A percentile compares a stretch with the other conserved stretches of the same genome.
Conservation (phyloP, 1,140 invertebrate species). For the Bradysia coprophila region DNA sequence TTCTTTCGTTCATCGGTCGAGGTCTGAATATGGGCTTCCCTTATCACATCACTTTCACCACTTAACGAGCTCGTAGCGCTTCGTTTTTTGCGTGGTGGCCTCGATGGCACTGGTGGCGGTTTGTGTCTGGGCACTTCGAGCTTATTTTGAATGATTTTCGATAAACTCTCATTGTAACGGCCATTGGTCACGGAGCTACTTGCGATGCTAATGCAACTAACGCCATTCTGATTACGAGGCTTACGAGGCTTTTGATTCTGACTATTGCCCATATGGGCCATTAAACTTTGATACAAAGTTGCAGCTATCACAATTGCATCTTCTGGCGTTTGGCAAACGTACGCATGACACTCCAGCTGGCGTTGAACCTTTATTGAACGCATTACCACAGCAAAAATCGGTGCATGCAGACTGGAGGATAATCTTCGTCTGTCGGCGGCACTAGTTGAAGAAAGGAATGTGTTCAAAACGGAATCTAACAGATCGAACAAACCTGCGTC, state of each 20-base stretch:
- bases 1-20: conserved; percentile 21
- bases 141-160: no score
- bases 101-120: conserved; percentile 23
- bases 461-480: neutral
- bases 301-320: conserved; percentile 80
- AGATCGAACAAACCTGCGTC: neutral
- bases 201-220: conserved; percentile 45
- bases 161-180: neutral
- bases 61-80: conserved; percentile 34
- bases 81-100: conserved; percentile 36
- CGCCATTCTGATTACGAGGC: conserved; percentile 43
- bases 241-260: conserved; percentile 26
- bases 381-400: conserved; percentile 83
- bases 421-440: conserved; percentile 17
- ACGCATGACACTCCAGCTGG: conserved; percentile 75
- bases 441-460: conserved; percentile 6
- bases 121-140: conserved; percentile 9
- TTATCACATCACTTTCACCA: conserved; percentile 32
- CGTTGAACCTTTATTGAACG: conserved; percentile 48
- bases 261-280: conserved; percentile 49
- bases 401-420: conserved; percentile 39
- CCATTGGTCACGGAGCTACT: conserved; percentile 25
- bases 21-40: conserved; percentile 15
- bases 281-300: conserved; percentile 68
- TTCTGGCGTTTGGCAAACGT: conserved; percentile 69